Conservation (phyloP, 2,113 vertebrate genomes). For the Tautogolabrus adspersus region DNA sequence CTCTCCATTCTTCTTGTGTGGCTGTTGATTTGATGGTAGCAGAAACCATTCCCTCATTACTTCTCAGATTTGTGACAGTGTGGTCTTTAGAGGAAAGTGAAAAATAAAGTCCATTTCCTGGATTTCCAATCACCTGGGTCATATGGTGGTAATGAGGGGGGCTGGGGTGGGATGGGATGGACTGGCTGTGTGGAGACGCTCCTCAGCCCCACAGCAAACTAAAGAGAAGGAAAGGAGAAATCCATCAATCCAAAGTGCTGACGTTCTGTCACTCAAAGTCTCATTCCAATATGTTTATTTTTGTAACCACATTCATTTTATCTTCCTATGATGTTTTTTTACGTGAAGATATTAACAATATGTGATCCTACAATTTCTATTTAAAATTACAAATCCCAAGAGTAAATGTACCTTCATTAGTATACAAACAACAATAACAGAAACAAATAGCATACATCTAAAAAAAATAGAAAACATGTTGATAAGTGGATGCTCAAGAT, state of each 20-base stretch:
- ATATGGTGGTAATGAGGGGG: conserved; percentile 29
- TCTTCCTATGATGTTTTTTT: too few relatives aligned
- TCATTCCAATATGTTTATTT: too few relatives aligned
- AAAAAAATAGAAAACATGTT: too few relatives aligned
- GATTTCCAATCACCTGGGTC: conserved; percentile 11
- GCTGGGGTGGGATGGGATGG: neutral
- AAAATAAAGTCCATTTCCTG: conserved; percentile 36
- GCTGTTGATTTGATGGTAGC: neutral
- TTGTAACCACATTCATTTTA: too few relatives aligned
- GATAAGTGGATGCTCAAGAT: too few relatives aligned
- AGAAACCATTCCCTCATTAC: neutral
- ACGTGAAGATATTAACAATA: too few relatives aligned
- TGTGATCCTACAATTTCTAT: too few relatives aligned
- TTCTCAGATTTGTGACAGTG: neutral
- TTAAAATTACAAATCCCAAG: too few relatives aligned
- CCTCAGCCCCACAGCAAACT: conserved; percentile 86
- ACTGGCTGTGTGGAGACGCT: conserved; percentile 3
- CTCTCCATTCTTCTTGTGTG: neutral
- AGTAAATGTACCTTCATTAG: too few relatives aligned
- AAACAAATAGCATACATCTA: too few relatives aligned
- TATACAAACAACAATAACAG: too few relatives aligned
- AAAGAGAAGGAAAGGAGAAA: conserved; percentile 20
- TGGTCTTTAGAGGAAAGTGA: conserved; percentile 8
- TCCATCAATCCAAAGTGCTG: neutral
- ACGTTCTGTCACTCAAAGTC: neutral